Evolutionary conservation across 2,888 invertebrate genomes (phyloP), one percentile per base, ranked within the genome.

Genomic region (Chaetogeoica ovagalla): DNA sequence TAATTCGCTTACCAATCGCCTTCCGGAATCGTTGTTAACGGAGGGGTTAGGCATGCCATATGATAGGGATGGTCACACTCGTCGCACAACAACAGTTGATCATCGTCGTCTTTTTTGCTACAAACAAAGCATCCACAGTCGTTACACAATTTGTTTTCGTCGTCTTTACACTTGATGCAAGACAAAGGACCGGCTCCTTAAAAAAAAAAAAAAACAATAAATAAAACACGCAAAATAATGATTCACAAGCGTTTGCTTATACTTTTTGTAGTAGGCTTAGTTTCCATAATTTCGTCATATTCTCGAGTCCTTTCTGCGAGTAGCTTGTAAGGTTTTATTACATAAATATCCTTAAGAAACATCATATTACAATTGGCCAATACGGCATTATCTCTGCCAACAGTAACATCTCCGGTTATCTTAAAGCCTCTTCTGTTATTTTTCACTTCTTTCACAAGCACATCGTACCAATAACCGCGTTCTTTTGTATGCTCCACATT

Each of bases 31-130:
- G 87, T 87, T 0, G 86, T 86, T 19, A 95, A 86, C 0, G 94
- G 91, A 1, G 94, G 94, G 19, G 87, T 86, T 39, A 95, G 87
- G 85, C 95, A 95, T 72, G 86, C 86, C 84, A 93, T 88, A 85
- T 95, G 95, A 86, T 89, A 94, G 0, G 92, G 91, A 68, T 87
- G 86, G 85, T 94, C 90, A 85, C 95, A 95, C 85, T 95, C 94
- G 84, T 95, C 94, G 85, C 95, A 95, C 57, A 94, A 86, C 11
- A 95, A 87, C 84, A 93, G 91, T 87, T 90, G 89, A 65, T 92
- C 91, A 15, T 91, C 91, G 79, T 90, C 88, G 76, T 92, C 88
- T 86, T 94, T 94, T 1, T 91, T 91, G 7, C 89, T 89, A 86
- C 95, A 95, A 21, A 90, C 84, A 84, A 87, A 87, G 85, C 95